Conservation (phyloP, 2,797 vertebrate species). For the Liparis tanakae region DNA sequence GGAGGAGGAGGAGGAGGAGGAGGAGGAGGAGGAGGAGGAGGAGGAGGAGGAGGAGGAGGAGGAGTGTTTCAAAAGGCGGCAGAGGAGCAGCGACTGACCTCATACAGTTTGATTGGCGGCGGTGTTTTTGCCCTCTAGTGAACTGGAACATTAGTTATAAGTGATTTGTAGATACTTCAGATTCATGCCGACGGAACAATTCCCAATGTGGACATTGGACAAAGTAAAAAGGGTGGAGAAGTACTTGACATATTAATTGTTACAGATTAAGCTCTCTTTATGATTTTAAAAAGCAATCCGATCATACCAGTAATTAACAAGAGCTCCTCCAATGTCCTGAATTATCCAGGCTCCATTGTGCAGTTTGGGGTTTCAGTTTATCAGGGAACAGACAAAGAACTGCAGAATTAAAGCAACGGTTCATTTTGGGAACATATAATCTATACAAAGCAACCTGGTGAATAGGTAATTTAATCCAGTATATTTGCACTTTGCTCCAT, state of each 20-base stretch:
- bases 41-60: no score
- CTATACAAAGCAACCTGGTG: neutral
- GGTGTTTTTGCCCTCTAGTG: neutral
- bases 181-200: neutral
- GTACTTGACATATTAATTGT: constrained; percentile 7
- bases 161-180: neutral
- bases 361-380: constrained; percentile 18
- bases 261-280: neutral
- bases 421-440: neutral
- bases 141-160: neutral
- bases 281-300: constrained; percentile 12
- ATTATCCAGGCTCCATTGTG: constrained; percentile 7
- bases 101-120: neutral
- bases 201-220: neutral
- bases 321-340: constrained; percentile 5
- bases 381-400: neutral
- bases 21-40: constrained; percentile 3
- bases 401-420: neutral
- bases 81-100: constrained; percentile 7
- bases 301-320: constrained; percentile 30
- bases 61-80: constrained; percentile 8
- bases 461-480: neutral
- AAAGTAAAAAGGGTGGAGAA: neutral
- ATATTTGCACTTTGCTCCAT: neutral
- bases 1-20: constrained; percentile 3